Evolutionary conservation across 1,140 invertebrate species (phyloP), one percentile per base, ranked within the genome.

Genomic region (Zaprionus capensis): DNA sequence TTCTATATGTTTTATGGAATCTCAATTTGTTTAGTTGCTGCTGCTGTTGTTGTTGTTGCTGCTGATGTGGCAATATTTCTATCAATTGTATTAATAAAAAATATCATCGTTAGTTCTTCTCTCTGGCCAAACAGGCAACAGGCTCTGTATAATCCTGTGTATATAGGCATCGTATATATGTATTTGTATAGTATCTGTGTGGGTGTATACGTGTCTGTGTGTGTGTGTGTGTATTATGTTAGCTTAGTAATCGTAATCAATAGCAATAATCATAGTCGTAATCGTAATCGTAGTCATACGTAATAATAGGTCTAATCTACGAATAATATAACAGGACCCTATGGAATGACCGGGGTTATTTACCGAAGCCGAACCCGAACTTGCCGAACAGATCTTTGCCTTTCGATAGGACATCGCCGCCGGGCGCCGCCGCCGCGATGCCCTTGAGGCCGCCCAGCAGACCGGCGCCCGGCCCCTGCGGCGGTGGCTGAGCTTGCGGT

Each of bases 331-430:
- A 91, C 84, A 91, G 87, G 87, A 91, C 76, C 87, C 91, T 92
- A 92, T 81, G 79, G 81, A 91, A 91, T 91, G 91, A 93, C 93
- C 93, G 92, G 83, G 94, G 94, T 95, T 96, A 96, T 96, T 96
- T 96, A 76, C 95, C 95, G 82, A 92, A 92, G 75, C 96, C 96
- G 75, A 97, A 94, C 59, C 97, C 97, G 91, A 98, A 98, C 94
- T 97, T 97, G 95, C 97, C 97, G 93, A 98, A 98, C 90, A 97
- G 97, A 93, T 97, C 97, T 93, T 98, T 97, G 78, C 97, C 97
- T 93, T 98, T 98, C 79, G 97, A 97, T 41, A 97, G 94, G 68
- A 97, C 97, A 84, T 97, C 96, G 61, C 96, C 96, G 57, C 96
- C 96, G 71, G 96, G 96, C 46, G 96, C 96, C 22, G 96, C 96